Evolutionary conservation across 2,797 vertebrate genomes (phyloP), one percentile per base, ranked within the genome.

Genomic region (Rhabdophis nuchalis): DNA sequence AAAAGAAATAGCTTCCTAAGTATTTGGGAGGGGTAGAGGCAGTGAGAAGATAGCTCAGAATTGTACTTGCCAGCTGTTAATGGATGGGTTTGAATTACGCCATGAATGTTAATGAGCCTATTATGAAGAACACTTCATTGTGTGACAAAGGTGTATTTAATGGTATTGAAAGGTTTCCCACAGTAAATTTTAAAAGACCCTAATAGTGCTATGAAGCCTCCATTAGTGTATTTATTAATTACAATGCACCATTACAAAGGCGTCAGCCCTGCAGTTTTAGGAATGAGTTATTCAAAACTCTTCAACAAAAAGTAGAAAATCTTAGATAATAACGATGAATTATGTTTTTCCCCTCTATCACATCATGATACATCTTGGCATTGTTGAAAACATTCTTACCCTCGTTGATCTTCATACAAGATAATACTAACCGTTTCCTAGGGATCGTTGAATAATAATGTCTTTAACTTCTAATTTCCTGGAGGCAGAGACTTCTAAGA

Each of bases 211-310:
- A 94, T 94, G 95, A 97, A 96, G 94, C 92, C 91, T 96, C 95
- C 96, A 97, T 97, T 97, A 97, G 93, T 93, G 41, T 90, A 88
- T 96, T 94, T 96, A 96, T 97, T 97, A 97, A 97, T 97, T 96
- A 93, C 91, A 88, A n/a, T 0, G 1, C 91, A 89, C n/a, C 87
- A 64, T 72, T 72, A 72, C 68, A 72, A 72, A 85, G 0, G 0
- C 93, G 90, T 95, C 89, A 94, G 82, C 89, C 89, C 93, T 72
- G 41, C n/a, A 91, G 85, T 85, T 95, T 93, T 87, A 93, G 92
- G 32, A 94, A 36, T 50, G 32, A 27, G 77, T 25, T 87, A 32
- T 91, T 85, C 77, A 85, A 87, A 89, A 89, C 23, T 89, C 8
- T 77, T 68, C n/a, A 60, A 25, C 29, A 91, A 88, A 93, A 29